phyloP scores from a whole-genome alignment of 2,113 vertebrate genomes.

The Macrotis lagotis region DNA sequence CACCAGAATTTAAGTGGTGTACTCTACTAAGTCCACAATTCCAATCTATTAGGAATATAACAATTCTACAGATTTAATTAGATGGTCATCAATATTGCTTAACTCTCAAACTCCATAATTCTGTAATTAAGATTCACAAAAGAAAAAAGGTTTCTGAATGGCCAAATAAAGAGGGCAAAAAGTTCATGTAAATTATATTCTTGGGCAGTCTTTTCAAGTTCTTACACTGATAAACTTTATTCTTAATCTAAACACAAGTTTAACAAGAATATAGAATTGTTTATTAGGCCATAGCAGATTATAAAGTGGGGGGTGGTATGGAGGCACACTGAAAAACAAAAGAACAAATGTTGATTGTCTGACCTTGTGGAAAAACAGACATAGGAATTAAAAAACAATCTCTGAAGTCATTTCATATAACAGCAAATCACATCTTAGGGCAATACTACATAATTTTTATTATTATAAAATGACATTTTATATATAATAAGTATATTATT shows the following conservation, averaged over 20 bases:
- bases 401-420: neutral
- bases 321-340: neutral
- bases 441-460: neutral
- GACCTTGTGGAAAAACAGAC: slow-evolving; percentile 12
- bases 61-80: neutral
- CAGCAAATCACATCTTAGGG: slow-evolving; percentile 7
- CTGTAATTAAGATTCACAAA: neutral
- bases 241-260: slow-evolving; percentile 34
- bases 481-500: too few relatives aligned
- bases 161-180: neutral
- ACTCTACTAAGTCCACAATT: slow-evolving; percentile 25
- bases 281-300: neutral
- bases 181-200: neutral
- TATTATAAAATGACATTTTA: too few relatives aligned
- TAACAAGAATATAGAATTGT: slow-evolving; percentile 29
- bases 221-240: neutral
- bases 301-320: neutral
- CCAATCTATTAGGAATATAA: slow-evolving; percentile 8
- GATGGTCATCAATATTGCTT: neutral
- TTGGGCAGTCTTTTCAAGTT: neutral
- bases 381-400: neutral
- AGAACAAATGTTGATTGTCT: neutral
- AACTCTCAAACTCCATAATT: neutral
- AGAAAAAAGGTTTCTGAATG: neutral
- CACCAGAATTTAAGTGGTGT: neutral